Base-by-base conservation (phyloP, 2,113 vertebrate species). In the Rhinichthys klamathensis region DNA sequence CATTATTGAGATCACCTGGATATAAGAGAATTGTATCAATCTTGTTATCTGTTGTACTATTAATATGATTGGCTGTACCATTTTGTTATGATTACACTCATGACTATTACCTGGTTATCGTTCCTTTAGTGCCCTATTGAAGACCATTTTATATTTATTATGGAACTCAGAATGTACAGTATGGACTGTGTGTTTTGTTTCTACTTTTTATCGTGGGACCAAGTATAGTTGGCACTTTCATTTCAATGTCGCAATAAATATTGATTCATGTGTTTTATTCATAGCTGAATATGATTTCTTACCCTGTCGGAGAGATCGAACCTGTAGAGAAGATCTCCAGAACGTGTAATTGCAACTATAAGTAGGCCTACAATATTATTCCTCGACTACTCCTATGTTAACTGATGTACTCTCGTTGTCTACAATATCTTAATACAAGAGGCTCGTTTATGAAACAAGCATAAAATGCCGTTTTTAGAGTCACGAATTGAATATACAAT, bases 81-180 rank as follows among this genome's bases (percentile, higher is more conserved):
- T 88, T 86, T 87, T 81, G 38, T 67, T 84, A 82, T 90, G 32
- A 87, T 84, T 65, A 82, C 86, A 89, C 88, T 65, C 58, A 77
- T 77, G 61, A 81, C 16, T 63, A 70, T 85, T 51, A 65, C 84
- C 87, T 88, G 70, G 61, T 86, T 85, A 84, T 82, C 58, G 60
- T 89, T 89, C 74, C 32, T 93, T 86, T 76, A 69, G 80, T 86
- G 77, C 85, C 85, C 85, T 90, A 70, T 92, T 86, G 75, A 89
- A 90, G 88, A 11, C 82, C 78, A 84, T 93, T 94, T 95, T 95
- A 90, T 95, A 94, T 93, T 92, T 87, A 91, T 93, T 88, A 93
- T 92, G 85, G 92, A 90, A 91, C 88, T 93, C 92, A 92, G 93
- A 95, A 94, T 94, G 94, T 95, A 95, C 92, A 94, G 92, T 93